phyloP scores from a whole-genome alignment of 1,140 invertebrate species.

The Hermatobates lingyangjiaoensis region DNA sequence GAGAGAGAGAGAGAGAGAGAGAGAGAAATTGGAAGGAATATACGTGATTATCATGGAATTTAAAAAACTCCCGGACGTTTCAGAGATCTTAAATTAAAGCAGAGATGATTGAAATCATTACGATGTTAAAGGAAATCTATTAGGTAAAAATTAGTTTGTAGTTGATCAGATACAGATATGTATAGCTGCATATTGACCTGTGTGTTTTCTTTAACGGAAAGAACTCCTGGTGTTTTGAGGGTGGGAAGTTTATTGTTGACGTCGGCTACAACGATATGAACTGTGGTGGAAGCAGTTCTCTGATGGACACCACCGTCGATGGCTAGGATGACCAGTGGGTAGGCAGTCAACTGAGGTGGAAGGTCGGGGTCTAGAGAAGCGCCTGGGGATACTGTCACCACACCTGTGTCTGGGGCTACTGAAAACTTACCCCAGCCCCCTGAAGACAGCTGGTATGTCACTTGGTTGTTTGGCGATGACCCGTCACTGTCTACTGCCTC shows the following conservation, averaged over 20 bases:
- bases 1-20: too few relatives aligned
- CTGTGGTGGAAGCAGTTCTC: conserved; percentile 44
- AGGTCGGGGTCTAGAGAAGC: conserved; percentile 75
- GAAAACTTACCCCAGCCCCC: conserved; percentile 85
- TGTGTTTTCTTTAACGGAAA: conserved; percentile 55
- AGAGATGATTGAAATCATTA: too few relatives aligned
- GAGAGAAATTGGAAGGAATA: too few relatives aligned
- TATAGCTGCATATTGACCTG: too few relatives aligned
- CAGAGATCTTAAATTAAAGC: too few relatives aligned
- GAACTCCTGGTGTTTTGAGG: conserved; percentile 43
- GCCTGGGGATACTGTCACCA: conserved; percentile 65
- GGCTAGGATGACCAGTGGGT: conserved; percentile 39
- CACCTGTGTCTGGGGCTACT: conserved; percentile 60
- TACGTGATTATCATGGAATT: too few relatives aligned
- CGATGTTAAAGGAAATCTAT: too few relatives aligned
- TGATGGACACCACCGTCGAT: conserved; percentile 72
- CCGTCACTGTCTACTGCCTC: conserved; percentile 66
- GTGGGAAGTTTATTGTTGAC: conserved; percentile 78
- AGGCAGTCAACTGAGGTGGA: conserved; percentile 48
- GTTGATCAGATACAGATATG: too few relatives aligned
- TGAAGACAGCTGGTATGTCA: conserved; percentile 71
- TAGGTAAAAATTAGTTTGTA: too few relatives aligned
- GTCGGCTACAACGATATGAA: conserved; percentile 71
- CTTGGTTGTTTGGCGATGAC: conserved; percentile 63
- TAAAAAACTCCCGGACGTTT: too few relatives aligned